Conservation (phyloP, 2,888 invertebrate species). For the Lepidonotus clava region DNA sequence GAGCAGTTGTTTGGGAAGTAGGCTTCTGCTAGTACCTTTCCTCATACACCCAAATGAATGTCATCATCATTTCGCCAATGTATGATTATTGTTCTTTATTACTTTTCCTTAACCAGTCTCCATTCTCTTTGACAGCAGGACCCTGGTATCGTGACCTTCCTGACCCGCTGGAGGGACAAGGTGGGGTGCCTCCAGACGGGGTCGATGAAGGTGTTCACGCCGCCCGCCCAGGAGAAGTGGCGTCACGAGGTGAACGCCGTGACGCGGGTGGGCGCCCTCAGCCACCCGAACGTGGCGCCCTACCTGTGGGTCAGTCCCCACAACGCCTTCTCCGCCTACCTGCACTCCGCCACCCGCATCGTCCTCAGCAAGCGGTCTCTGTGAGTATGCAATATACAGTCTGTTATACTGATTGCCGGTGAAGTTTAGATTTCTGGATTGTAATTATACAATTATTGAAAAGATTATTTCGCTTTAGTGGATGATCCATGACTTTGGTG, state of each 20-base stretch:
- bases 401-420: too few relatives aligned
- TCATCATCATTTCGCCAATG: too few relatives aligned
- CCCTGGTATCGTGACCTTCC: conserved; percentile 43
- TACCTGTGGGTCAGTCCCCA: conserved; percentile 54
- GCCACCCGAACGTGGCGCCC: conserved; percentile 56
- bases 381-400: neutral
- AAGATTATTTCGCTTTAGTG: too few relatives aligned
- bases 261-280: conserved; percentile 10
- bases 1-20: too few relatives aligned
- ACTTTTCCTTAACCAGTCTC: too few relatives aligned
- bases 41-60: too few relatives aligned
- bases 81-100: too few relatives aligned
- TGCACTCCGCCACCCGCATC: conserved; percentile 49
- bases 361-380: conserved; percentile 34
- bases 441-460: too few relatives aligned
- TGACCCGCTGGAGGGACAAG: conserved; percentile 53
- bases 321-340: conserved; percentile 44
- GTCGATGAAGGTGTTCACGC: conserved; percentile 57
- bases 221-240: conserved; percentile 38
- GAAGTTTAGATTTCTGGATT: too few relatives aligned
- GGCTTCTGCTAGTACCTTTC: too few relatives aligned
- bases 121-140: too few relatives aligned
- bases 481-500: too few relatives aligned
- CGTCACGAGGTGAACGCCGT: conserved; percentile 54
- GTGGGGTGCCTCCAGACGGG: conserved; percentile 20